Evolutionary conservation across 2,113 vertebrate species (phyloP).

Genomic region (Colinus virginianus): DNA sequence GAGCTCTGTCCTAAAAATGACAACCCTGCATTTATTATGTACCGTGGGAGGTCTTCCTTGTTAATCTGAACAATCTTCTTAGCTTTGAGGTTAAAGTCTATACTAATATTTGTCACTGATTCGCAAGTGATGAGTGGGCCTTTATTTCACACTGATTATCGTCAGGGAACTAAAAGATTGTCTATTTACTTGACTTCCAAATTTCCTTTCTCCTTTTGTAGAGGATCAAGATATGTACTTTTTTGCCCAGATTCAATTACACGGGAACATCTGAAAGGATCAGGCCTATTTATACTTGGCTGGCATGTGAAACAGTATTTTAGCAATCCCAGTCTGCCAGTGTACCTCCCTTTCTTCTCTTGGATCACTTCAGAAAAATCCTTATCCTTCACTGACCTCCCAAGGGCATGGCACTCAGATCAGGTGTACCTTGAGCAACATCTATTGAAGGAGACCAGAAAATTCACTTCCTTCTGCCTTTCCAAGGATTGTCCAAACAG

Average conservation of each 20-base stretch:
- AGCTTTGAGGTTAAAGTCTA: constrained; percentile 7
- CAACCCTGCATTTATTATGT: background rate
- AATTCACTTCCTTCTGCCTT: background rate
- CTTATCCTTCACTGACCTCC: constrained; percentile 1
- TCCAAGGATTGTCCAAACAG: background rate
- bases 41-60: background rate
- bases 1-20: constrained; percentile 23
- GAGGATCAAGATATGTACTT: background rate
- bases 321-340: background rate
- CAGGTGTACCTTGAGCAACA: background rate
- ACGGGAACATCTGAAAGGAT: background rate
- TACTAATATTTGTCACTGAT: background rate
- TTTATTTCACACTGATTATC: background rate
- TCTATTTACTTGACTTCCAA: background rate
- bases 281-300: background rate
- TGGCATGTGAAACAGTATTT: background rate
- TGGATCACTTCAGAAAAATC: background rate
- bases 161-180: background rate
- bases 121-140: background rate
- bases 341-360: background rate
- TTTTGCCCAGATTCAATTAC: background rate
- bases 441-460: background rate
- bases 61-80: background rate
- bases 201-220: background rate
- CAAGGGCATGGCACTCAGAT: background rate